Evolutionary conservation across 2,113 vertebrate genomes (phyloP).

Genomic region (Oryzias melastigma): DNA sequence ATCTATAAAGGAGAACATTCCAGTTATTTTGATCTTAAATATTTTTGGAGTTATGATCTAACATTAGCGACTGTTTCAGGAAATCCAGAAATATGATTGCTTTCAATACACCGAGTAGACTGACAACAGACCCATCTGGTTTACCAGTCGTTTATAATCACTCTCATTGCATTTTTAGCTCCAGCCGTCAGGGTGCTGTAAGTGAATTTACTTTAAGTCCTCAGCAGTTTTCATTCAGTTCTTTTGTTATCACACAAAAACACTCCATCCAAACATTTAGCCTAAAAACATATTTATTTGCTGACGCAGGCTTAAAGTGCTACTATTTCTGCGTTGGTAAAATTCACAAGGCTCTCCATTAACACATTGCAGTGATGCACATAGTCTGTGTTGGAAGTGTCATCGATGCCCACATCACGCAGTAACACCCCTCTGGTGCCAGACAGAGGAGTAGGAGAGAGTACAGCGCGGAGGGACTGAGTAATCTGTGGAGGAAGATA

Average conservation of each 20-base stretch:
- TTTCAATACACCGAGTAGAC: neutral
- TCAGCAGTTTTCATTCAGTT: neutral
- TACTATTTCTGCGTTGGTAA: slow-evolving; percentile 30
- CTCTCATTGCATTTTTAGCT: neutral
- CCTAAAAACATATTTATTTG: slow-evolving; percentile 10
- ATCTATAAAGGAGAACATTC: too few species aligned
- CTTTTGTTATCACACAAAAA: slow-evolving; percentile 4
- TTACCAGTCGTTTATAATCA: neutral
- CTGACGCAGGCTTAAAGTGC: slow-evolving; percentile 26
- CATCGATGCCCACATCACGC: slow-evolving; percentile 39
- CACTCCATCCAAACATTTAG: neutral
- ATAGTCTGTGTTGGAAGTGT: slow-evolving; percentile 46
- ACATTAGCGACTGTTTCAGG: too few species aligned
- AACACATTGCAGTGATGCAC: slow-evolving; percentile 36
- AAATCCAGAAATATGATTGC: neutral
- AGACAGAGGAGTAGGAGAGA: slow-evolving; percentile 48
- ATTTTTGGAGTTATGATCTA: too few species aligned
- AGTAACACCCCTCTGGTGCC: slow-evolving; percentile 53
- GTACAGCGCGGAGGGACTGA: slow-evolving; percentile 24
- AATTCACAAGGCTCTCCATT: slow-evolving; percentile 43
- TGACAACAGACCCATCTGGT: neutral
- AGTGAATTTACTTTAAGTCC: neutral
- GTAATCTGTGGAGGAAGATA: slow-evolving; percentile 35
- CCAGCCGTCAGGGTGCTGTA: neutral
- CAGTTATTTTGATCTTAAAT: too few species aligned